phyloP scores from a whole-genome alignment of 2,113 vertebrate species.

The Lagopus muta region DNA sequence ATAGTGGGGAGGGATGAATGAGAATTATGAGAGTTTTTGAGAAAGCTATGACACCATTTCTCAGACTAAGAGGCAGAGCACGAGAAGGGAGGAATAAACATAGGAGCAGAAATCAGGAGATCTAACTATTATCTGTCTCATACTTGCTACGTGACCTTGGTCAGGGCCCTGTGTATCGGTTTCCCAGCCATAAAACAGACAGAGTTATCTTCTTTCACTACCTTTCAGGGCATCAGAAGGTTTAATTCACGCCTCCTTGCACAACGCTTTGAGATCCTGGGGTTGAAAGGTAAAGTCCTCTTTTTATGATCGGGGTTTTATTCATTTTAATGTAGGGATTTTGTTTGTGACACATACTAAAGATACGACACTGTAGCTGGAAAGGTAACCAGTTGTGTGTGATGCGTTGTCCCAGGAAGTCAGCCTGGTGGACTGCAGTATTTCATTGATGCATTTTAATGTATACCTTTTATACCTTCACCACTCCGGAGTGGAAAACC shows the following conservation, averaged over 20 bases:
- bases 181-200: slow-evolving; percentile 39
- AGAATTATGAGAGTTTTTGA: slow-evolving; percentile 7
- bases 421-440: not conserved
- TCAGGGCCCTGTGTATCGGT: not conserved
- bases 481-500: slow-evolving; percentile 54
- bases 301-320: slow-evolving; percentile 19
- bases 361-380: not conserved
- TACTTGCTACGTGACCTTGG: slow-evolving; percentile 22
- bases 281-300: slow-evolving; percentile 4
- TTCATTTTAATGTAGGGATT: slow-evolving; percentile 12
- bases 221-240: slow-evolving; percentile 7
- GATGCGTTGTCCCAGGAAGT: not conserved
- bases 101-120: slow-evolving; percentile 27
- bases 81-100: not conserved
- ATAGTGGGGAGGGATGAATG: not conserved
- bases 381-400: not conserved
- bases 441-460: slow-evolving; percentile 47
- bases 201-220: slow-evolving; percentile 50
- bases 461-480: not conserved
- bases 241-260: slow-evolving; percentile 54
- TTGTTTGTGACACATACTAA: not conserved
- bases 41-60: not conserved
- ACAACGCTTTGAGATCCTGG: slow-evolving; percentile 25
- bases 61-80: not conserved
- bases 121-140: slow-evolving; percentile 35